A percentile compares a stretch with the other conserved stretches of the same genome.
Conservation (phyloP, 2,888 invertebrate genomes). For the Leptopilina drosophilae region DNA sequence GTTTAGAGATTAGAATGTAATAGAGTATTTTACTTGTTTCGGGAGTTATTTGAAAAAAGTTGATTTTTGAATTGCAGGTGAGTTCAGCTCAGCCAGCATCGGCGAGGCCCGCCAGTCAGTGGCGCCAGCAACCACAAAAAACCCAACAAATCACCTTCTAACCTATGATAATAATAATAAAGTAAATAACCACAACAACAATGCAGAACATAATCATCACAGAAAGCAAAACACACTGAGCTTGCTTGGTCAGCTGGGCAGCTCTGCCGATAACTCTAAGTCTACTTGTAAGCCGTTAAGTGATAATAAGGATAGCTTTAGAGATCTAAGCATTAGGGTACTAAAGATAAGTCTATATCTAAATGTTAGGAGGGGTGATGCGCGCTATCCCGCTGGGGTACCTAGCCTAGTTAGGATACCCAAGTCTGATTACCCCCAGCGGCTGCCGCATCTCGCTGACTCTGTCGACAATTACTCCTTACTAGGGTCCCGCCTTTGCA, state of each 20-base stretch:
- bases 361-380: constrained; percentile 71
- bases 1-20: no score
- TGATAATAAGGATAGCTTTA: constrained; percentile 78
- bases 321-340: constrained; percentile 76
- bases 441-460: constrained; percentile 73
- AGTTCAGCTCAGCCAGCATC: constrained; percentile 75
- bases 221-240: constrained; percentile 73
- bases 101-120: constrained; percentile 75
- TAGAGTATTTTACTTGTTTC: no score
- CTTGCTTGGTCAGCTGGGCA: constrained; percentile 73
- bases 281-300: constrained; percentile 77
- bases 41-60: no score
- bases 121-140: constrained; percentile 74
- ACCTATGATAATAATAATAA: constrained; percentile 75
- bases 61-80: constrained; percentile 66
- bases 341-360: constrained; percentile 75
- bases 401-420: constrained; percentile 78
- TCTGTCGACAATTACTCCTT: constrained; percentile 76
- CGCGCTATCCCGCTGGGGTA: constrained; percentile 73
- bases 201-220: constrained; percentile 77
- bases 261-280: constrained; percentile 77
- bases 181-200: constrained; percentile 71
- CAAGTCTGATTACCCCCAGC: constrained; percentile 77
- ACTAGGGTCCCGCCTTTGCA: constrained; percentile 75
- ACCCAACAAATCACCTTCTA: constrained; percentile 75